Evolutionary conservation across 1,140 invertebrate species (phyloP), one percentile per base, ranked within the genome.

Genomic region (Drosophila funebris): DNA sequence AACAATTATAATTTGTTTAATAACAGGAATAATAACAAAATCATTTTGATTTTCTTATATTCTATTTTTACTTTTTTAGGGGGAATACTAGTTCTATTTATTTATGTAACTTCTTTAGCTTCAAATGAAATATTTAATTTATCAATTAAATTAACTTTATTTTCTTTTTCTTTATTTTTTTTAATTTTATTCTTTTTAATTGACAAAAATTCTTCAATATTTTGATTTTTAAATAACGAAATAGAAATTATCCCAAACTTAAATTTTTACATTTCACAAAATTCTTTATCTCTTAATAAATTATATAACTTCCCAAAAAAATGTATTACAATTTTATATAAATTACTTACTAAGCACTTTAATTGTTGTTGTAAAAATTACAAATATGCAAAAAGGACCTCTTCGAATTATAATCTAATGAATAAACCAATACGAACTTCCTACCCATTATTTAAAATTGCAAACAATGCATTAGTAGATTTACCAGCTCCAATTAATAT

Each of bases 401-500:
- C 54, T 93, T 67, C 92, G 93, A 66, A 76, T 90, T 85, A 92
- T 89, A 90, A 91, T 92, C 74, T 90, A 93, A 92, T 92, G 91
- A 91, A 90, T 90, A 92, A 88, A 92, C 79, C 92, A 64, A 66
- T 93, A 85, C 72, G 67, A 78, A 67, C 56, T 8, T 71, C 56
- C 0, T 56, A 75, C 2, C 61, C 72, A 0, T 48, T 68, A 58
- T 73, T 76, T 67, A 78, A 78, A 75, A 77, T 77, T 71, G 87
- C 93, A 68, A 93, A 93, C 92, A 91, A 91, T 70, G 92, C 93
- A 9, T 84, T 94, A 91, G 92, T 94, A 87, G 92, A 93, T 79
- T 78, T 94, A 83, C 94, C 94, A 0, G 91, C 93, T 2, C 93
- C 93, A 0, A 92, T 92, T 61, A 93, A 93, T 90, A 93, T 93